Percentiles rank a stretch among this genome's conserved stretches.
Evolutionary conservation across 2,797 vertebrate genomes (phyloP).

Genomic region (Coilia nasus): DNA sequence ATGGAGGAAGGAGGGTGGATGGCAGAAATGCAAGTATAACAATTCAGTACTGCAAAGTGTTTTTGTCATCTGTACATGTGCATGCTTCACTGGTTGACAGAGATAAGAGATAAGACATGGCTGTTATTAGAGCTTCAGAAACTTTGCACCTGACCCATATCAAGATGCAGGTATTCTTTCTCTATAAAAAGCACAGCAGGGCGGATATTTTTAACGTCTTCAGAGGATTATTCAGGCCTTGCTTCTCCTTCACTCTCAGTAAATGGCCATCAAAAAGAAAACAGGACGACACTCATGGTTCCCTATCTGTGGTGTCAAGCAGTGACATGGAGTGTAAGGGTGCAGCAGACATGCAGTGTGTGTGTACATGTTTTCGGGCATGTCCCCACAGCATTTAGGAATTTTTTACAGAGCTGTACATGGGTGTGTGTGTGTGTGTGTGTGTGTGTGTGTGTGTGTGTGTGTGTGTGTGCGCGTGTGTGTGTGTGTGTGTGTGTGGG

Average conservation of each 20-base stretch:
- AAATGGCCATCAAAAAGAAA: neutral
- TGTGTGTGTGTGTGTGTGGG: neutral
- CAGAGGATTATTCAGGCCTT: neutral
- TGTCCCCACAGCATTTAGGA: no score
- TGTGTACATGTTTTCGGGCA: neutral
- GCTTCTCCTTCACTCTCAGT: neutral
- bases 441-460: no score
- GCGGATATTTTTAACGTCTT: neutral
- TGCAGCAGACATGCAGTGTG: neutral
- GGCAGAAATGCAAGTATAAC: neutral
- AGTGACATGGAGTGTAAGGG: neutral
- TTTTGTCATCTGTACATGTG: neutral
- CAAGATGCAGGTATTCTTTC: neutral
- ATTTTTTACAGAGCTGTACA: no score
- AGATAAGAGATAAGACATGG: neutral
- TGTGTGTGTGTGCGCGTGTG: no score
- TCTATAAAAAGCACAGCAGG: constrained; percentile 10
- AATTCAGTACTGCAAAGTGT: no score
- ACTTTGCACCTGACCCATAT: neutral
- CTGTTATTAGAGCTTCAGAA: constrained; percentile 9
- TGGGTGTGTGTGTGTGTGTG: no score
- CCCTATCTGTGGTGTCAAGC: neutral
- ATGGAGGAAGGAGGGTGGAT: neutral
- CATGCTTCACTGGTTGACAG: neutral
- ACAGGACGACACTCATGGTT: neutral